Evolutionary conservation across 2,888 invertebrate species (phyloP), one percentile per base, ranked within the genome.

Genomic region (Pantelozetes paolii): DNA sequence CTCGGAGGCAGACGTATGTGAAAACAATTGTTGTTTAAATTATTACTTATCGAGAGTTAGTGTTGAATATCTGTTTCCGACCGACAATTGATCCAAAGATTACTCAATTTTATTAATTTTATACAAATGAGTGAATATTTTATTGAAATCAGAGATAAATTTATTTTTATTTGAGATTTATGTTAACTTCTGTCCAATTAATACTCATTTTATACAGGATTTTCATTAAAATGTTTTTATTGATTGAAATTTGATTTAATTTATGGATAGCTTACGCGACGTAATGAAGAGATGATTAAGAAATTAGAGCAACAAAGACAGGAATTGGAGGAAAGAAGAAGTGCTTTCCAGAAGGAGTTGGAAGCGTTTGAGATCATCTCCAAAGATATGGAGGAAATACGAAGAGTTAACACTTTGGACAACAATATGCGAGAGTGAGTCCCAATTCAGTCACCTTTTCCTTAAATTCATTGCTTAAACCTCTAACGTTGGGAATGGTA

Each of bases 291-390:
- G 84, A 89, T 86, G 89, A 87, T 86, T 80, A 87, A 86, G 79
- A 85, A 89, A 71, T 85, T 93, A 78, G 95, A 95, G 82, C 89
- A 91, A 81, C 94, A 96, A 84, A 90, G 93, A 79, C 89, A 90
- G 79, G 96, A 96, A 82, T 84, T 96, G 80, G 94, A 95, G 78
- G 95, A 96, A 79, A 90, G 92, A 80, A 86, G 91, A 81, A 87
- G 89, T 78, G 88, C 89, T 76, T 91, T 95, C 81, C 91, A 91
- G 80, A 86, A 88, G 75, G 97, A 97, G 83, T 91, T 89, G 81
- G 86, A 88, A 79, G 86, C 89, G 73, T 97, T 95, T 94, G 96
- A 97, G 84, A 89, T 91, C 80, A 87, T 89, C 75, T 91, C 92
- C 81, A 91, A 92, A 80, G 88, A 91, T 81, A 87, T 94, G 79